Evolutionary conservation across 2,797 vertebrate genomes (phyloP), one percentile per base, ranked within the genome.

Genomic region (Bufotes viridis): DNA sequence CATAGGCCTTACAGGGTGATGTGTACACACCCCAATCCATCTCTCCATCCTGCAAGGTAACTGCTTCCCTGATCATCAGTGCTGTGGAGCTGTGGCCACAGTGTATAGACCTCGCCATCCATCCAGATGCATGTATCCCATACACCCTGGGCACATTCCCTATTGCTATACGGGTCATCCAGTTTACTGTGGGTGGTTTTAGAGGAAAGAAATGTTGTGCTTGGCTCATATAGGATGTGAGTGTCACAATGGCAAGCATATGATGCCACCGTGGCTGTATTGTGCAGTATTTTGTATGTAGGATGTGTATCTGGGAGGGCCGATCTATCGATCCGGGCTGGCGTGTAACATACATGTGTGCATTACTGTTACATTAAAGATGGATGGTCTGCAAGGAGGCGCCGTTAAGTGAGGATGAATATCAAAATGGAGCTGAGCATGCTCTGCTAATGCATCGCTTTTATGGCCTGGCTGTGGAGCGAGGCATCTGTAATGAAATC

Each of bases 311-410:
- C 17, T 22, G 20, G 29, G 65, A 60, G 26, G 20, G 61, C 26
- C 2, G 74, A 55, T 55, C 8, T 78, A 55, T 55, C 55, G 74
- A 55, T 78, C 20, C 15, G 7, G 51, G 49, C 22, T 55, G 53
- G 74, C 26, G 20, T 72, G 72, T 53, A 34, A 34, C 78, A 80
- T 80, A 22, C 29, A 42, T 29, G 51, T 83, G 49, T 57, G 69
- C 53, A n/a, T 22, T 84, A 84, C 29, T 34, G 51, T 74, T 24
- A 81, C 12, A 29, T 72, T 58, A 74, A 74, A 87, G 67, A 81
- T 81, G 55, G 78, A 81, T 74, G 78, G 65, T 75, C 65, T 86
- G 84, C 26, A n/a, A 74, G 82, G 58, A 42, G 42, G 53, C 82
- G 72, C 29, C 26, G 69, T 82, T 74, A 75, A 20, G 79, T 75